phyloP scores from a whole-genome alignment of 2,113 vertebrate genomes.

The Cebidichthys violaceus region DNA sequence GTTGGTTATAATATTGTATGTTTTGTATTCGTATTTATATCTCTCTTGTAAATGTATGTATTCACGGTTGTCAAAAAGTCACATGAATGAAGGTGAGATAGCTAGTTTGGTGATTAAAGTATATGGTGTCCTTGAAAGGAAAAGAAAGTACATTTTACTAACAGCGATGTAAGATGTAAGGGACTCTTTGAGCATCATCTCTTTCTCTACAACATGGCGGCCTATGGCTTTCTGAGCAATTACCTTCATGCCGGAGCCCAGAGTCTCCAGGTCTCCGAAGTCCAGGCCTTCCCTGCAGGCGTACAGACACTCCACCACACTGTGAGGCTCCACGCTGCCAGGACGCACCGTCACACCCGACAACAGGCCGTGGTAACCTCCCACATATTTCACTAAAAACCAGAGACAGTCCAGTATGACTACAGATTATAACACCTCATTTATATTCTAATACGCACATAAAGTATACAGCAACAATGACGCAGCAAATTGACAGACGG shows the following conservation, averaged over 20 bases:
- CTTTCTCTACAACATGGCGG: neutral
- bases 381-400: constrained; percentile 85
- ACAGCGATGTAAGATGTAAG: neutral
- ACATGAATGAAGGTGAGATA: neutral
- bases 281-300: constrained; percentile 98
- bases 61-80: neutral
- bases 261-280: constrained; percentile 97
- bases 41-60: neutral
- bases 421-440: neutral
- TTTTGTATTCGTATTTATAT: neutral
- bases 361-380: constrained; percentile 95
- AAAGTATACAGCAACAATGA: constrained; percentile 8
- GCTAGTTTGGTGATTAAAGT: neutral
- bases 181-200: neutral
- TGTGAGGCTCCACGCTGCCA: constrained; percentile 95
- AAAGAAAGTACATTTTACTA: neutral
- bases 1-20: neutral
- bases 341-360: constrained; percentile 96
- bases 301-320: constrained; percentile 98
- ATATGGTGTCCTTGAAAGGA: no score
- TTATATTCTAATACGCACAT: constrained; percentile 4
- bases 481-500: constrained; percentile 12
- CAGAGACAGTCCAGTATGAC: constrained; percentile 26
- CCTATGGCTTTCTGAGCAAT: neutral
- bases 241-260: constrained; percentile 99